Evolutionary conservation across 2,797 vertebrate genomes (phyloP).

Genomic region (Cuniculus paca): DNA sequence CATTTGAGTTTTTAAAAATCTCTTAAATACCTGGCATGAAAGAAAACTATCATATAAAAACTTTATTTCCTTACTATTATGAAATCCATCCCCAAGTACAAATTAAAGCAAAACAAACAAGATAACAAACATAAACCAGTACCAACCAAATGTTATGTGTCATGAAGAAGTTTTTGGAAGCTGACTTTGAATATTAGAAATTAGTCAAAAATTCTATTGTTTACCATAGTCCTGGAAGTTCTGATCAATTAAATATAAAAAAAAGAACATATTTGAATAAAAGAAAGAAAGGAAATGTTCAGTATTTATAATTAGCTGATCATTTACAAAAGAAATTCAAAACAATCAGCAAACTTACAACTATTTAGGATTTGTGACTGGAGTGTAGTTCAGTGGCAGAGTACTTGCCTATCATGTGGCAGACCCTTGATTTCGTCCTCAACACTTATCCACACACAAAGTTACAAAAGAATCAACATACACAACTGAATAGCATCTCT

Average conservation of each 20-base stretch:
- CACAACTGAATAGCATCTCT: conserved; percentile 32
- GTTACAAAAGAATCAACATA: background rate
- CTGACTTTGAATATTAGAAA: conserved; percentile 2
- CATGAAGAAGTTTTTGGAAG: background rate
- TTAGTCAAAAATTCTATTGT: background rate
- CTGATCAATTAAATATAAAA: conserved; percentile 26
- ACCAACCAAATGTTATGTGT: background rate
- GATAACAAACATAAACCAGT: background rate
- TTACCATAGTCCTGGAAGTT: background rate
- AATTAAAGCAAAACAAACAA: conserved; percentile 3
- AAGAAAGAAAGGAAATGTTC: conserved; percentile 31
- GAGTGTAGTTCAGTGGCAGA: background rate
- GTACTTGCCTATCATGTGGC: background rate
- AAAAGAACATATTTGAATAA: background rate
- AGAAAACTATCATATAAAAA: background rate
- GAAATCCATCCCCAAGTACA: background rate
- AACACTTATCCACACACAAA: background rate
- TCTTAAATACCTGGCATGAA: background rate
- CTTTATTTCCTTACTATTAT: background rate
- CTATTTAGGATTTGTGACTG: background rate
- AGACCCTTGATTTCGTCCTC: background rate
- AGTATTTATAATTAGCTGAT: conserved; percentile 35
- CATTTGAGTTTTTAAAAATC: background rate
- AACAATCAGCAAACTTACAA: conserved; percentile 27
- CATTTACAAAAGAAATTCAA: conserved; percentile 40